These are phyloP conservation scores for Sebastiscus albofasciatus DNA, from an alignment of 2,797 vertebrate species.

Conservation along the genomic window DNA sequence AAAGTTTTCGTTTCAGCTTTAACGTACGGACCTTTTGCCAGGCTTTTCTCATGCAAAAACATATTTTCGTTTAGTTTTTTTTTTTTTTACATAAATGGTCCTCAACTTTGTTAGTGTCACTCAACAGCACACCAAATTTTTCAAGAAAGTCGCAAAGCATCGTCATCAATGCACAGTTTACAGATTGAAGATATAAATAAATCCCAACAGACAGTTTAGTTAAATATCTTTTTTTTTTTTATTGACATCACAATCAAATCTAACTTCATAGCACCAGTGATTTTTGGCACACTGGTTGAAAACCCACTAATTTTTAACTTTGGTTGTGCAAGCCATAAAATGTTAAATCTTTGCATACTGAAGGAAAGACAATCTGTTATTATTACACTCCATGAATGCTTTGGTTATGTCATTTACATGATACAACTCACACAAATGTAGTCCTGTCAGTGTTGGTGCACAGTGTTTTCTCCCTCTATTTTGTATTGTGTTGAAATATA, in stretches of 20 bases:
- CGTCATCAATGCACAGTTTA: neutral
- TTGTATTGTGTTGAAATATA: constrained; percentile 69
- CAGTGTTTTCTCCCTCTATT: constrained; percentile 55
- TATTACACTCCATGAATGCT: constrained; percentile 61
- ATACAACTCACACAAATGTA: constrained; percentile 16
- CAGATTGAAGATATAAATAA: neutral
- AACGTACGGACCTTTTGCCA: constrained; percentile 27
- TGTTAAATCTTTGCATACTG: constrained; percentile 13
- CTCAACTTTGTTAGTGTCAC: neutral
- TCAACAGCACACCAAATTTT: constrained; percentile 25
- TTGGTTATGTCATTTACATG: constrained; percentile 34
- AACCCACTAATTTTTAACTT: neutral
- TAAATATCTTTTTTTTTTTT: neutral
- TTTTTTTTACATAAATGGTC: constrained; percentile 2
- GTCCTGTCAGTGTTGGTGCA: constrained; percentile 61
- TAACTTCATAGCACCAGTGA: neutral
- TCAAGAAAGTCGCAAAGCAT: neutral
- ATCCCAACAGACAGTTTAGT: neutral
- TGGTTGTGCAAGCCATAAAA: neutral
- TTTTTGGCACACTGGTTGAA: neutral
- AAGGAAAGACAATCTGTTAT: constrained; percentile 57
- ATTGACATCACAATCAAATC: neutral
- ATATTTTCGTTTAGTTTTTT: neutral
- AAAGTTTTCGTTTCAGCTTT: constrained; percentile 58
- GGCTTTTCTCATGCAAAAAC: constrained; percentile 16